Conservation (phyloP, 1,140 invertebrate genomes). For the Colletes latitarsis region DNA sequence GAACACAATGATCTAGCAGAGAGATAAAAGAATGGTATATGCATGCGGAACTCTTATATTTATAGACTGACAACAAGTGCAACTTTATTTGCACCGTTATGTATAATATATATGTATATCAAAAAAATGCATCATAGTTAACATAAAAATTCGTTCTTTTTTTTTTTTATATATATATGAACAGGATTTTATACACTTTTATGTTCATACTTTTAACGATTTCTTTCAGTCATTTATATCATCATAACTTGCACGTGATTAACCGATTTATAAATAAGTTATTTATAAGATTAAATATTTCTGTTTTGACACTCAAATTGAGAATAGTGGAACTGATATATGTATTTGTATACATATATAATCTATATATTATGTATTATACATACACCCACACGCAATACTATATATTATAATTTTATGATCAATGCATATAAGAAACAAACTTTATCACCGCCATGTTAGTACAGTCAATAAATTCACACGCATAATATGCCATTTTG, state of each 20-base stretch:
- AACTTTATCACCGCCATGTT: conserved; percentile 41
- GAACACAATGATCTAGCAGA: conserved; percentile 30
- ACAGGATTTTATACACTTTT: conserved; percentile 30
- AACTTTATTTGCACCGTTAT: conserved; percentile 19
- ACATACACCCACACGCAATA: conserved; percentile 48
- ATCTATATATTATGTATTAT: conserved; percentile 40
- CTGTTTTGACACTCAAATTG: conserved; percentile 41
- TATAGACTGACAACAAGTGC: conserved; percentile 5
- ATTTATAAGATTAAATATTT: conserved; percentile 50
- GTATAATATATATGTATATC: conserved; percentile 20
- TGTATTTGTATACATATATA: conserved; percentile 36
- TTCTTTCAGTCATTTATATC: conserved; percentile 29
- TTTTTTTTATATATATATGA: conserved; percentile 19
- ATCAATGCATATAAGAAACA: conserved; percentile 50
- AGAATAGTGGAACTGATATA: conserved; percentile 32
- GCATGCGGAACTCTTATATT: conserved; percentile 20
- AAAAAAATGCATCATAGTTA: conserved; percentile 43
- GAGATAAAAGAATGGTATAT: conserved; percentile 22
- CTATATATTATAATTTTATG: conserved; percentile 48
- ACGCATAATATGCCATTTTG: conserved; percentile 42
- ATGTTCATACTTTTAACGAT: conserved; percentile 17
- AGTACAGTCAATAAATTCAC: conserved; percentile 51
- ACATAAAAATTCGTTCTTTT: conserved; percentile 7
- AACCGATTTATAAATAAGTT: conserved; percentile 51
- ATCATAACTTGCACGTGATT: conserved; percentile 18